These are phyloP conservation scores for Acleris cristana DNA, from an alignment of 2,888 invertebrate genomes.

Conservation along the genomic window DNA sequence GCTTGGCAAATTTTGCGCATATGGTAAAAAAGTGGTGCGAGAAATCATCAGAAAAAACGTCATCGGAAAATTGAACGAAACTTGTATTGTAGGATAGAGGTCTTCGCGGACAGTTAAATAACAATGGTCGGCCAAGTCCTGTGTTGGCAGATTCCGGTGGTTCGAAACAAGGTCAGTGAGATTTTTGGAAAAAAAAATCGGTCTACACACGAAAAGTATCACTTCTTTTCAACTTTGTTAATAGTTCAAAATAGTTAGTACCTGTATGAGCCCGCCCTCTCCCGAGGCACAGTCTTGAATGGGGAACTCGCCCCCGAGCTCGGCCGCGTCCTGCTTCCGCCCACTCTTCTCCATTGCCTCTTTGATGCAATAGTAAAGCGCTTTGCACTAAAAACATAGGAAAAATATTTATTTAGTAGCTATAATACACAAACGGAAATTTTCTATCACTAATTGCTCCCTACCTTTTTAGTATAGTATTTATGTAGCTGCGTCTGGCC, in stretches of 20 bases:
- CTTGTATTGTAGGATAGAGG: no score
- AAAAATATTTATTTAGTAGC: no score
- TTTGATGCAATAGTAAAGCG: conserved; percentile 99
- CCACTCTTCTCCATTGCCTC: conserved; percentile 98
- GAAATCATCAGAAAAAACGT: no score
- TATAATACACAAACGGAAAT: no score
- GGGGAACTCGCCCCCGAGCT: conserved; percentile 98
- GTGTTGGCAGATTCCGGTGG: no score
- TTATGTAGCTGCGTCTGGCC: conserved; percentile 98
- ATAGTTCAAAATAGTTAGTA: conserved; percentile 41
- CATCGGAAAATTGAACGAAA: no score
- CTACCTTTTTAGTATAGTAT: conserved; percentile 98
- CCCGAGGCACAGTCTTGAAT: conserved; percentile 98
- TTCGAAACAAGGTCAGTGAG: no score
- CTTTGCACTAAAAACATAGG: conserved; percentile 91
- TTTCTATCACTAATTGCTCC: no score
- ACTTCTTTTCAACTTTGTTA: background rate
- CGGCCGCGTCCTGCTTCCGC: conserved; percentile 87
- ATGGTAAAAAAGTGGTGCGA: no score
- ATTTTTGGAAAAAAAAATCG: background rate
- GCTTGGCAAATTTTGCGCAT: no score
- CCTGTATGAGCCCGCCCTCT: conserved; percentile 97
- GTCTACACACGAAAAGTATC: background rate
- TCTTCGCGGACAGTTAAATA: no score
- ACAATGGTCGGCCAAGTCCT: no score